A percentile compares a stretch with the other conserved stretches of the same genome.
These are phyloP conservation scores for Heliornis fulica DNA, from an alignment of 2,113 vertebrate species.

Conservation along the genomic window DNA sequence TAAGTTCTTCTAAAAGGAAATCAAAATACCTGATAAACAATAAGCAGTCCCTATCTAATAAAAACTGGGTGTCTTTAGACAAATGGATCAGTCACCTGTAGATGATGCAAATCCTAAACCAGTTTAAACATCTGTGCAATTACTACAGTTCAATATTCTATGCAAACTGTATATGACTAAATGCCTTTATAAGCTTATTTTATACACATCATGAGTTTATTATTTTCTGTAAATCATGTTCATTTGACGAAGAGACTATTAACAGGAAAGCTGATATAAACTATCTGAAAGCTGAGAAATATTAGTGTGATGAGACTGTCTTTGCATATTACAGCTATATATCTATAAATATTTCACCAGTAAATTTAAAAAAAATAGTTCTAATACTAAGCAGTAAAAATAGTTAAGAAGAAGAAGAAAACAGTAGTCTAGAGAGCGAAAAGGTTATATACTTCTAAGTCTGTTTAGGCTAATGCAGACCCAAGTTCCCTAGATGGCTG, in stretches of 20 bases:
- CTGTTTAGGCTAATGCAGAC: background rate
- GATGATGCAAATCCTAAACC: background rate
- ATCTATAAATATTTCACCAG: background rate
- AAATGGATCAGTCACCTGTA: background rate
- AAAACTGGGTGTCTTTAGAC: background rate
- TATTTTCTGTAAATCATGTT: background rate
- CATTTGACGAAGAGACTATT: background rate
- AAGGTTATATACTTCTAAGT: background rate
- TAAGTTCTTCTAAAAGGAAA: background rate
- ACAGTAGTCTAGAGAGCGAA: background rate
- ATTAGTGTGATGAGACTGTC: background rate
- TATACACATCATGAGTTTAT: background rate
- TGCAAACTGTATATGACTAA: background rate
- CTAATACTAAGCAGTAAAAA: too few species aligned
- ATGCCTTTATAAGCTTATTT: background rate
- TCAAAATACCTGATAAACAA: background rate
- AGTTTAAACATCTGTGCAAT: background rate
- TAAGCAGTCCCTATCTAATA: background rate
- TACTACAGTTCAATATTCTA: background rate
- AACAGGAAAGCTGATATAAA: background rate
- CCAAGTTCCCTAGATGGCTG: background rate
- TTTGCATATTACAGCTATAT: slow-evolving; percentile 4
- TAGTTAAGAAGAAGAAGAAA: background rate
- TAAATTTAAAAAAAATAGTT: background rate
- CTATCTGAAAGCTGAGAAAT: background rate